Conservation (phyloP, 1,140 invertebrate species). For the Drosophila repleta region DNA sequence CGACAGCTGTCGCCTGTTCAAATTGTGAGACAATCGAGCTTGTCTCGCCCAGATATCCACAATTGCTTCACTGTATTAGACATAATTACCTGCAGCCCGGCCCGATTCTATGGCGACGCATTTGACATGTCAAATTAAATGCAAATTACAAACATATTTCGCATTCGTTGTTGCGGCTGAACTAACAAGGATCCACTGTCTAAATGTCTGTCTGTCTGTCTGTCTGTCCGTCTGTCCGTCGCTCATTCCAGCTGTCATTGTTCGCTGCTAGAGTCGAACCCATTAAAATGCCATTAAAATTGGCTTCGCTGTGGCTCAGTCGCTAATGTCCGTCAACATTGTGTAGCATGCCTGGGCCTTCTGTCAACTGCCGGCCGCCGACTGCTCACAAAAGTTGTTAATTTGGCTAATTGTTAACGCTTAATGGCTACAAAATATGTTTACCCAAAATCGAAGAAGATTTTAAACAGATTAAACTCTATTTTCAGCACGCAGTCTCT, state of each 20-base stretch:
- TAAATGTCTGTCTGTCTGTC: constrained; percentile 6
- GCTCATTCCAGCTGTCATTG: constrained; percentile 14
- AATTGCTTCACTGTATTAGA: constrained; percentile 9
- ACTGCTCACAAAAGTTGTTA: constrained; percentile 44
- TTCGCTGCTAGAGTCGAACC: constrained; percentile 31
- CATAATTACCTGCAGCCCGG: constrained; percentile 37
- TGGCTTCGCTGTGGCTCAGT: constrained; percentile 46
- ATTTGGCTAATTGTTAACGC: constrained; percentile 18
- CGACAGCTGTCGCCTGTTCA: background rate
- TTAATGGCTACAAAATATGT: constrained; percentile 26
- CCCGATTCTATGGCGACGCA: constrained; percentile 27
- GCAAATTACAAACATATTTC: constrained; percentile 76
- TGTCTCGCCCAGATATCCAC: background rate
- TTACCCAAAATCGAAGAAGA: constrained; percentile 12
- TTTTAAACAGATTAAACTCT: constrained; percentile 19
- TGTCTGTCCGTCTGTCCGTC: constrained; percentile 1
- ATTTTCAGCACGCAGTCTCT: constrained; percentile 19
- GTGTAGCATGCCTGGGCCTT: constrained; percentile 1
- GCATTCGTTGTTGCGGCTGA: constrained; percentile 45
- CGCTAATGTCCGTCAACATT: constrained; percentile 55
- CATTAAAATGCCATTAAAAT: constrained; percentile 79
- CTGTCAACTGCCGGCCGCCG: constrained; percentile 1
- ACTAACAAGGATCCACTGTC: constrained; percentile 1
- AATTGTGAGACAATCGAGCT: background rate
- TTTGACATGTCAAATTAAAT: constrained; percentile 74